Conservation (phyloP, 2,888 invertebrate genomes). For the Leptinotarsa peninsularis region DNA sequence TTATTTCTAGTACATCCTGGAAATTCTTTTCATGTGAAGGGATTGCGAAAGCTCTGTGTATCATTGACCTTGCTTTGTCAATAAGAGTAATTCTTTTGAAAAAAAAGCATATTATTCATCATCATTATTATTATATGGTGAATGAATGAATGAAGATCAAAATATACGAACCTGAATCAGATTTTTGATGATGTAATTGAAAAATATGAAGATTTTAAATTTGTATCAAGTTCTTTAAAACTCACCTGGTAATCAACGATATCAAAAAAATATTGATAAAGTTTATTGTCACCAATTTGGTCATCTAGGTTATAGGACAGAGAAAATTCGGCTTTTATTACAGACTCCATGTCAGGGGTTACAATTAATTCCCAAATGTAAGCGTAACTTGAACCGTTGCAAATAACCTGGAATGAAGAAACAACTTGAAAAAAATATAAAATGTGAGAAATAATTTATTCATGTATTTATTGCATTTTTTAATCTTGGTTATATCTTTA, state of each 20-base stretch:
- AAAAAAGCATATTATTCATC: no score
- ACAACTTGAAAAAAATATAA: not conserved
- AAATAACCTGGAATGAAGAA: conserved; percentile 70
- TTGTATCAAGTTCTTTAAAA: not conserved
- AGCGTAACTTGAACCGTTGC: conserved; percentile 80
- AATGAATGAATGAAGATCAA: no score
- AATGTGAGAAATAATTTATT: not conserved
- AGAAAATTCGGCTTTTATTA: conserved; percentile 74
- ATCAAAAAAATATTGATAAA: conserved; percentile 80
- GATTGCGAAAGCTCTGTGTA: no score
- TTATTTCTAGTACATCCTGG: no score
- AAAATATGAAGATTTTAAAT: not conserved
- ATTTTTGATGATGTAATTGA: not conserved
- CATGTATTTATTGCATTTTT: not conserved
- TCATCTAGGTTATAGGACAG: conserved; percentile 70
- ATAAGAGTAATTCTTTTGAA: no score
- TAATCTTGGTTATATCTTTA: not conserved
- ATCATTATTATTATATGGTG: no score
- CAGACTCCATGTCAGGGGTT: conserved; percentile 62
- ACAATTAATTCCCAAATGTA: conserved; percentile 82
- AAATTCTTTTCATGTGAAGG: no score
- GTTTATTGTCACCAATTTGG: conserved; percentile 59
- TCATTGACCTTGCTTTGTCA: no score
- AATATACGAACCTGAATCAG: not conserved
- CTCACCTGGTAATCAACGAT: conserved; percentile 82